Base-by-base conservation (phyloP, 2,888 invertebrate species). In the Cosmorhoe ocellata region DNA sequence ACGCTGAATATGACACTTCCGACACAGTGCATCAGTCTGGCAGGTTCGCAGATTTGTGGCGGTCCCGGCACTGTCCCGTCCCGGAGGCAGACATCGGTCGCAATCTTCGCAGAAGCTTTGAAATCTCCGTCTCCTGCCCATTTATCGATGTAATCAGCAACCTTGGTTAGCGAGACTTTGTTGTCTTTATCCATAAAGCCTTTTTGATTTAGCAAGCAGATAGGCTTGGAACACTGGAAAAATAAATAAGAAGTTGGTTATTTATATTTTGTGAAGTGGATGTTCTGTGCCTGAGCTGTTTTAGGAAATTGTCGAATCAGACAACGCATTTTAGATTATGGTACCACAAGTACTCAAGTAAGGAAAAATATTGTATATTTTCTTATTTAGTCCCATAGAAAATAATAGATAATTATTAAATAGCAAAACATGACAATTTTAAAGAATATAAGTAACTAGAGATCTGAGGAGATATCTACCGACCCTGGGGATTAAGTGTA, bases 161-260 rank as follows among this genome's bases (percentile, higher is more conserved):
- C 30, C 1, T 73, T 76, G 0, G 74, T n/a, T n/a, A 71, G n/a
- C 64, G 64, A 38, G 0, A 85, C 48, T 0, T 44, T 58, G 2
- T 65, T 64, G 0, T 74, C 72, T 0, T 69, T 74, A 31, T 72
- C 67, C n/a, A 77, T 44, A 1, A 83, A 66, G 0, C 74, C 66
- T 38, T 76, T 59, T 12, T 70, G 77, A 28, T 71, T 70, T 51
- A 87, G 50, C 22, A 86, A 50, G 58, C 88, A 88, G 5, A 64
- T 38, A 31, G 74, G 73, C 56, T 78, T 81, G 0, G 72, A 53
- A 45, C 84, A 84, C 84, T 84, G 67, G n/a, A 71, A 22, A 6
- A 45, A 47, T 40, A 32, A 26, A 26, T 27, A 18, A 3, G 14
- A 32, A 12, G 0, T 18, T 7, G 12, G 7, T 30, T 11, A 10